Conservation (phyloP, 2,888 invertebrate species). For the Cylindroiulus punctatus region DNA sequence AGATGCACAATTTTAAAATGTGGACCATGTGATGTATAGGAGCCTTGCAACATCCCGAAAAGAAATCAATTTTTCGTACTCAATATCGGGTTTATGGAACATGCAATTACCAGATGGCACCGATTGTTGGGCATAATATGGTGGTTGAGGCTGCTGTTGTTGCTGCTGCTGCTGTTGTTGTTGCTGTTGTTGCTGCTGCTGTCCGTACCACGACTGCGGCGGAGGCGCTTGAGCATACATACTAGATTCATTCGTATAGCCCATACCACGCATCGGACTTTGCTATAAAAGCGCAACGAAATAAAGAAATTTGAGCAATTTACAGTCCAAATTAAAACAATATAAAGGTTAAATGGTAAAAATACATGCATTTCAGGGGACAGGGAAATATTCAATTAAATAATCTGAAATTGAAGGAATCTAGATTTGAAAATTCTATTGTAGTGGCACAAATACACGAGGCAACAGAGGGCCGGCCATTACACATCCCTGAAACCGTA, state of each 20-base stretch:
- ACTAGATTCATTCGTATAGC: conserved; percentile 59
- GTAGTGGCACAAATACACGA: not conserved
- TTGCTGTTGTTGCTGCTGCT: conserved; percentile 66
- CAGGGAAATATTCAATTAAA: not conserved
- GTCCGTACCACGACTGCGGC: conserved; percentile 66
- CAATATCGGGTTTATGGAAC: not conserved
- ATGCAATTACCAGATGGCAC: conserved; percentile 54
- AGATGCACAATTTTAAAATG: no score
- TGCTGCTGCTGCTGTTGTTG: conserved; percentile 67
- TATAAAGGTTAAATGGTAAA: conserved; percentile 17
- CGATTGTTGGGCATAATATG: conserved; percentile 63
- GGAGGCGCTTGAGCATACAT: conserved; percentile 60
- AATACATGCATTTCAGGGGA: conserved; percentile 1
- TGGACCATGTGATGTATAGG: no score
- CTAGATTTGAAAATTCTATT: not conserved
- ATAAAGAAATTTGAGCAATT: conserved; percentile 8
- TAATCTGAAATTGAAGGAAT: not conserved
- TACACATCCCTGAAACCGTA: not conserved
- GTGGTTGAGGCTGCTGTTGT: conserved; percentile 69
- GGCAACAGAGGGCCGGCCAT: not conserved
- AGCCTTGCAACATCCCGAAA: no score
- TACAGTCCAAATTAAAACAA: conserved; percentile 1
- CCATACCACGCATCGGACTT: conserved; percentile 59
- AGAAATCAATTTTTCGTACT: not conserved
- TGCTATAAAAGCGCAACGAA: conserved; percentile 28